phyloP scores from a whole-genome alignment of 2,888 invertebrate genomes.

The Seladonia tumulorum region DNA sequence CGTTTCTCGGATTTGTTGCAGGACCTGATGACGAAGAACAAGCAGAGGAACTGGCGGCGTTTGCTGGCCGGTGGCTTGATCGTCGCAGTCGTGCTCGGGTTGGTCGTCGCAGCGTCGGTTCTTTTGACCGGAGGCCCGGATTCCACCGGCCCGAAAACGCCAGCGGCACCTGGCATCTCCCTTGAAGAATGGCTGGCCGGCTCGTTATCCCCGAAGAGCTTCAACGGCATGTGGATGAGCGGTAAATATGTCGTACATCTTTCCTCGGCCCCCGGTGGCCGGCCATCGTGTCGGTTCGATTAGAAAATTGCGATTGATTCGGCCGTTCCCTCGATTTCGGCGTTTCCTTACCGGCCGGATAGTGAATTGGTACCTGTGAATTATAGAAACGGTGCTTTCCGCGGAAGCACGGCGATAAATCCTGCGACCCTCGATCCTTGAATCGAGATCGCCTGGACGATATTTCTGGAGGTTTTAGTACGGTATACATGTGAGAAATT shows the following conservation, averaged over 20 bases:
- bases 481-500: background rate
- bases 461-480: background rate
- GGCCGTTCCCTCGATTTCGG: background rate
- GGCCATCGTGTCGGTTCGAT: background rate
- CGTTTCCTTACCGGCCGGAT: background rate
- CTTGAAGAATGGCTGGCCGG: slow-evolving; percentile 91
- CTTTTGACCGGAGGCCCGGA: slow-evolving; percentile 84
- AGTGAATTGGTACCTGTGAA: background rate
- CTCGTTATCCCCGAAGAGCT: slow-evolving; percentile 87
- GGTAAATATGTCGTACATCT: slow-evolving; percentile 85
- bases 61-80: slow-evolving; percentile 84
- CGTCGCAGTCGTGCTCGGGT: slow-evolving; percentile 86
- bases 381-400: background rate
- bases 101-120: slow-evolving; percentile 86
- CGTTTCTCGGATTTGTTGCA: slow-evolving; percentile 60
- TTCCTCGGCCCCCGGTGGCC: background rate
- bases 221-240: slow-evolving; percentile 93
- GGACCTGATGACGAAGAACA: slow-evolving; percentile 83
- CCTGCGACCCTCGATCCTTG: background rate
- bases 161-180: slow-evolving; percentile 84
- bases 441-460: background rate
- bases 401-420: slow-evolving; percentile 1
- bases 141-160: slow-evolving; percentile 71
- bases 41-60: slow-evolving; percentile 81
- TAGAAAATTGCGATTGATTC: slow-evolving; percentile 3